Base-by-base conservation (phyloP, 1,140 invertebrate species). In the Ooceraea biroi region DNA sequence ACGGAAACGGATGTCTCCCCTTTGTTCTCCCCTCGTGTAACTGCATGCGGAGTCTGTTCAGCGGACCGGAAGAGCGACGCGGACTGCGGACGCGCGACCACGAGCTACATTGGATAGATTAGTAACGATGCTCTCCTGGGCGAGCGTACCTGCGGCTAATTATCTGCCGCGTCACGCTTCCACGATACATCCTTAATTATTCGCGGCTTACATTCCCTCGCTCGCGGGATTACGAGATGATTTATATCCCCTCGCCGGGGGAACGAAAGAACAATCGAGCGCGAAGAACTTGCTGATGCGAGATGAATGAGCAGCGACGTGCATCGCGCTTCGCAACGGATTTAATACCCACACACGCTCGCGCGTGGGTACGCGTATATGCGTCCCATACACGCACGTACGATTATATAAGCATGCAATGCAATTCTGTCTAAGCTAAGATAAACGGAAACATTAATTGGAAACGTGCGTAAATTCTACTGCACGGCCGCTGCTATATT, bases 21-120 rank as follows among this genome's bases (percentile, higher is more conserved):
- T n/a, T n/a, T n/a, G n/a, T n/a, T n/a, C 44, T 0, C 25, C 22
- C 65, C 25, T 8, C 0, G 25, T 72, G 30, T 55, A 72, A 72
- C 11, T 73, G 0, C 17, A 48, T 48, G 55, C 41, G 19, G 11
- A 73, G 61, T 85, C 66, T 82, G 80, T n/a, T 83, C 74, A 63
- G 78, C 44, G 85, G 86, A 88, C 84, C 68, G 74, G 69, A 88
- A 89, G 68, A 82, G 57, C 52, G 85, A 89, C 72, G 88, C 50
- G 74, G n/a, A 89, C 88, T 85, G 69, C 73, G 69, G 44, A 82
- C 73, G 22, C 73, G 22, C 77, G 58, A 82, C 85, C 61, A 36
- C 57, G 41, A 77, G 61, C 80, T 82, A 63, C 63, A 48, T n/a
- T 27, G 74, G 73, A 76, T 68, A 78, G 72, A 87, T 87, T 87